These are phyloP conservation scores for Stichodactyla helianthus DNA, from an alignment of 64 coral and sea anemone species.

Conservation along the genomic window DNA sequence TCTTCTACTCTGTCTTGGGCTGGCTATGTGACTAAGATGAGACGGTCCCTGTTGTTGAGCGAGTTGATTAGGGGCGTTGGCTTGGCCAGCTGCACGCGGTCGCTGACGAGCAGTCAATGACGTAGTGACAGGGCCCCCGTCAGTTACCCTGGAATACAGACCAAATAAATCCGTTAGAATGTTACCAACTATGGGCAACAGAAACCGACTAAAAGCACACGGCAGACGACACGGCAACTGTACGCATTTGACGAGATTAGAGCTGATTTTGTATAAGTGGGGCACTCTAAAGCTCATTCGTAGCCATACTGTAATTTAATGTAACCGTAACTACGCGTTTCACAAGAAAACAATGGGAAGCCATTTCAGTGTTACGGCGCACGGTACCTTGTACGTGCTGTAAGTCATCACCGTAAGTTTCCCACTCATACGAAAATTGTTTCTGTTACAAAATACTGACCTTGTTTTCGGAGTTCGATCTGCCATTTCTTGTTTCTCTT, in stretches of 20 bases:
- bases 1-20: conserved; percentile 66
- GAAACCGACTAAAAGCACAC: too few relatives aligned
- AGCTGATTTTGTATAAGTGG: neutral
- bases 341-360: too few relatives aligned
- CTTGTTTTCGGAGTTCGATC: neutral
- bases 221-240: too few relatives aligned
- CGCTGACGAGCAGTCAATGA: conserved; percentile 75
- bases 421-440: neutral
- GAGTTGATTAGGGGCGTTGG: conserved; percentile 30
- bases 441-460: neutral
- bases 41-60: conserved; percentile 25
- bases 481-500: neutral
- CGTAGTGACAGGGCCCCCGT: conserved; percentile 71
- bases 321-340: too few relatives aligned
- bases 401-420: too few relatives aligned
- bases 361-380: too few relatives aligned
- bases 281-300: too few relatives aligned
- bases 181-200: too few relatives aligned
- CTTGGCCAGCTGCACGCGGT: conserved; percentile 50
- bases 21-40: conserved; percentile 73
- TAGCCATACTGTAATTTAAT: too few relatives aligned
- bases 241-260: too few relatives aligned
- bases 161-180: neutral
- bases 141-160: conserved; percentile 25
- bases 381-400: too few relatives aligned